These are phyloP conservation scores for Acanthurus leucopareius DNA, from an alignment of 2,797 vertebrate genomes.

Conservation along the genomic window DNA sequence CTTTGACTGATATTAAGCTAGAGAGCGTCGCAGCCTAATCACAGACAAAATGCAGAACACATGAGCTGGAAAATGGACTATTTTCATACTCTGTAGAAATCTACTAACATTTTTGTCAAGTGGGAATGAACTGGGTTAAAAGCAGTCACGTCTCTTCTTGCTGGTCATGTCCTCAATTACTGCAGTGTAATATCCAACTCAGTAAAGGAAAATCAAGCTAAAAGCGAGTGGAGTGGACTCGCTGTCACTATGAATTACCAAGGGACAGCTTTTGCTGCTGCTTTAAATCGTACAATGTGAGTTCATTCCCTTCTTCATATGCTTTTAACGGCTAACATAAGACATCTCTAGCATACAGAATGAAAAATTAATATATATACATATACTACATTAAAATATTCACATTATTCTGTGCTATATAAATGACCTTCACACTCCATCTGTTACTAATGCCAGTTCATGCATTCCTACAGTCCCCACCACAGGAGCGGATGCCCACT, in stretches of 20 bases:
- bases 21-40: constrained; percentile 14
- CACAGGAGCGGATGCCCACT: constrained; percentile 74
- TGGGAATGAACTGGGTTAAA: constrained; percentile 11
- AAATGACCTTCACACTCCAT: constrained; percentile 82
- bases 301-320: constrained; percentile 6
- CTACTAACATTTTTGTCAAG: not conserved
- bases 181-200: constrained; percentile 3
- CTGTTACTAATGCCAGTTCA: constrained; percentile 73
- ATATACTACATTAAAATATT: constrained; percentile 21
- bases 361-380: constrained; percentile 16
- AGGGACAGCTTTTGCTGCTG: constrained; percentile 27
- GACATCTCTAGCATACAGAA: constrained; percentile 21
- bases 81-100: not conserved
- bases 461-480: constrained; percentile 64
- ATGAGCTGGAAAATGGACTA: constrained; percentile 6
- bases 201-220: constrained; percentile 17
- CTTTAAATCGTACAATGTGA: constrained; percentile 46
- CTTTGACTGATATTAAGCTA: constrained; percentile 26
- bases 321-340: constrained; percentile 16
- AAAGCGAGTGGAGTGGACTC: constrained; percentile 34
- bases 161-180: constrained; percentile 7
- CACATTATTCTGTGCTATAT: constrained; percentile 29
- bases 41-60: constrained; percentile 5
- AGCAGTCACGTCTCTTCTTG: not conserved
- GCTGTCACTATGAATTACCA: constrained; percentile 61